Evolutionary conservation across 2,113 vertebrate species (phyloP).

Genomic region (Falcunculus frontatus): DNA sequence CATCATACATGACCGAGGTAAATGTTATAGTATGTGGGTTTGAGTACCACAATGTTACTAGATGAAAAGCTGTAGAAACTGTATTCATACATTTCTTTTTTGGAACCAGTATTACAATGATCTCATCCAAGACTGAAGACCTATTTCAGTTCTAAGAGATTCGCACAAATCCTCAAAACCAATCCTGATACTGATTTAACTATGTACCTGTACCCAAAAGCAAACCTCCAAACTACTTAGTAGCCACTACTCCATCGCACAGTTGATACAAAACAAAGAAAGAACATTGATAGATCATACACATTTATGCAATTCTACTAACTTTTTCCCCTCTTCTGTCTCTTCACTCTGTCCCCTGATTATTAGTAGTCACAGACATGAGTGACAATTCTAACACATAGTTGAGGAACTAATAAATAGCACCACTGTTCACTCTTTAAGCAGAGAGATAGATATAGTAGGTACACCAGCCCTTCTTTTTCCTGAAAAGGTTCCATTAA

Average conservation of each 20-base stretch:
- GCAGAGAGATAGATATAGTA: not conserved
- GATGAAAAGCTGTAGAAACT: not conserved
- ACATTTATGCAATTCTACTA: not conserved
- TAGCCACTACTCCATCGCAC: not conserved
- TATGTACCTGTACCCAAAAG: not conserved
- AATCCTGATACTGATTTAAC: not conserved
- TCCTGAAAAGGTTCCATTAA: not conserved
- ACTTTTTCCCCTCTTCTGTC: not conserved
- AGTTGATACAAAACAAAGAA: not conserved
- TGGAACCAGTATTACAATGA: not conserved
- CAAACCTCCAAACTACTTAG: not conserved
- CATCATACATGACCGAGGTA: accelerated
- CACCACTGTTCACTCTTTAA: not conserved
- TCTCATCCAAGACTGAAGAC: not conserved
- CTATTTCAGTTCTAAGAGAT: not conserved
- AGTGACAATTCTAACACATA: not conserved
- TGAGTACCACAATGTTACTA: not conserved
- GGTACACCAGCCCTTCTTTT: not conserved
- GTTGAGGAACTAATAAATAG: not conserved
- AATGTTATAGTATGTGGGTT: not conserved
- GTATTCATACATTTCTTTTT: not conserved
- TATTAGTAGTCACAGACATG: not conserved
- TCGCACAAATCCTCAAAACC: not conserved
- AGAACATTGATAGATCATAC: not conserved
- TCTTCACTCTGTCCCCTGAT: not conserved